A percentile compares a stretch with the other conserved stretches of the same genome.
Evolutionary conservation across 1,140 invertebrate genomes (phyloP).

Genomic region (Drosophila pachea): DNA sequence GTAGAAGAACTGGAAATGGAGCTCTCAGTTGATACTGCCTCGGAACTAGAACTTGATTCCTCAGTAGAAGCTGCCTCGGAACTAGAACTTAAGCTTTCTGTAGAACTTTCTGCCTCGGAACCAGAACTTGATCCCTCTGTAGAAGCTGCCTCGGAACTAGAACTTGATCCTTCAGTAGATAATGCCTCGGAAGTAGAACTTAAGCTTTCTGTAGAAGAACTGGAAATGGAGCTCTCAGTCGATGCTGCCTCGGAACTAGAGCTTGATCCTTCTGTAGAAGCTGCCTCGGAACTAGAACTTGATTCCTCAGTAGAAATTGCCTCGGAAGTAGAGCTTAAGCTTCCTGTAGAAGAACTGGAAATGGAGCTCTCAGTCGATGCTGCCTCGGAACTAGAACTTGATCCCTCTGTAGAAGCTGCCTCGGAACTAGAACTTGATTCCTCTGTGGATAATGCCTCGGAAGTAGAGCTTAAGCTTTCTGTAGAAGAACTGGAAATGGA

Average conservation of each 20-base stretch:
- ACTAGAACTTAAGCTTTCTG: neutral
- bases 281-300: neutral
- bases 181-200: conserved; percentile 3
- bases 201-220: neutral
- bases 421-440: neutral
- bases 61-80: neutral
- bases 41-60: neutral
- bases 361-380: neutral
- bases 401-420: neutral
- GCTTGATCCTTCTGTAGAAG: neutral
- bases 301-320: neutral
- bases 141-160: neutral
- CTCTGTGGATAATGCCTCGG: neutral
- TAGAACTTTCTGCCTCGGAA: conserved; percentile 2
- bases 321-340: neutral
- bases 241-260: neutral
- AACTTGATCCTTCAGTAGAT: conserved; percentile 8
- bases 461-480: neutral
- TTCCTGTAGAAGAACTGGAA: neutral
- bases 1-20: neutral
- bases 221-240: conserved; percentile 2
- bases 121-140: neutral
- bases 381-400: neutral
- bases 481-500: neutral
- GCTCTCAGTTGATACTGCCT: neutral